phyloP scores from a whole-genome alignment of 92 coral and sea anemone species.

The Palythoa grandis region DNA sequence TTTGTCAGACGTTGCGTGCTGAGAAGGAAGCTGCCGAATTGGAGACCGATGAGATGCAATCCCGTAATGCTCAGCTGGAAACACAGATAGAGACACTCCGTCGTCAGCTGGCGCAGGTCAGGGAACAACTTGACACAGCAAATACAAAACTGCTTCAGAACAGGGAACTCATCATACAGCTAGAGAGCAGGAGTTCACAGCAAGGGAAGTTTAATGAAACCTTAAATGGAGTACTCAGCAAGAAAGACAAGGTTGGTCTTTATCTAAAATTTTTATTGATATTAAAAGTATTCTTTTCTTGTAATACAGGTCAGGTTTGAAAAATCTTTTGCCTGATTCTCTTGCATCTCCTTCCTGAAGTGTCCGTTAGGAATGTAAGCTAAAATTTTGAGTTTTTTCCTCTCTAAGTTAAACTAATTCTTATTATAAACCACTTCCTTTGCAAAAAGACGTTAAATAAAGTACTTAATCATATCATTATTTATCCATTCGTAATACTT shows the following conservation, averaged over 20 bases:
- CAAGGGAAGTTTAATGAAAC: conserved; percentile 93
- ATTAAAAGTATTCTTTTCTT: not conserved
- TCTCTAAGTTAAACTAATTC: no score
- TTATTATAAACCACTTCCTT: no score
- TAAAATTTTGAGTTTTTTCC: no score
- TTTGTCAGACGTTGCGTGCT: conserved; percentile 58
- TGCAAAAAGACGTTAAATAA: no score
- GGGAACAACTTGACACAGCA: conserved; percentile 84
- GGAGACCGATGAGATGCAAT: conserved; percentile 77
- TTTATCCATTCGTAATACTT: no score
- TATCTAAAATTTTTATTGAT: no score
- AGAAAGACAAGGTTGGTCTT: conserved; percentile 70
- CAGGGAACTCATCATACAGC: conserved; percentile 85
- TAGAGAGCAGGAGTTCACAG: conserved; percentile 87
- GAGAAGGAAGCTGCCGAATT: conserved; percentile 91
- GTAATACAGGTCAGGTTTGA: not conserved
- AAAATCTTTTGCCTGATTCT: no score
- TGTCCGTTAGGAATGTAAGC: no score
- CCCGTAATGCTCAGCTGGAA: conserved; percentile 85
- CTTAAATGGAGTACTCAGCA: conserved; percentile 70
- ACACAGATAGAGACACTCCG: conserved; percentile 90
- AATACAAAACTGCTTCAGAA: conserved; percentile 81
- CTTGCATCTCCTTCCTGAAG: no score
- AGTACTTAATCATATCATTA: no score
- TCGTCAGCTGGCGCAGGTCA: conserved; percentile 75